These are phyloP conservation scores for Clusia tigrina DNA, from an alignment of 2,888 invertebrate species.

Conservation along the genomic window DNA sequence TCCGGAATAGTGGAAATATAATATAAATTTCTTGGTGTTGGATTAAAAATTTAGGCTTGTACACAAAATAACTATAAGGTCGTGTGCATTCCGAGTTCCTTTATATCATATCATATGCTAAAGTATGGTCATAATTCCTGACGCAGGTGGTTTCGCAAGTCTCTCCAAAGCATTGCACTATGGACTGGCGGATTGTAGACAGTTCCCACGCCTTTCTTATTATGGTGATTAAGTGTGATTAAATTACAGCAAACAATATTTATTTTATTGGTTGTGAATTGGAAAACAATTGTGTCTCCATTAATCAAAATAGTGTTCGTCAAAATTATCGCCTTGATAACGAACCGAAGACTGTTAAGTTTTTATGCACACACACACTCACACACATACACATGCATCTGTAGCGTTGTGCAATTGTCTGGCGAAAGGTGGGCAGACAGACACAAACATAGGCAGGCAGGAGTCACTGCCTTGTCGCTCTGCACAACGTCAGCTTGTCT, in stretches of 20 bases:
- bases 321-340: not conserved
- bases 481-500: not conserved
- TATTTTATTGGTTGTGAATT: slow-evolving; percentile 2
- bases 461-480: not conserved
- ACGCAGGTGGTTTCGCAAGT: too few species aligned
- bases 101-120: too few species aligned
- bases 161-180: too few species aligned
- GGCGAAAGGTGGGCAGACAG: not conserved
- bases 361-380: not conserved
- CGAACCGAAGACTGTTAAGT: not conserved
- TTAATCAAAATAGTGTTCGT: not conserved
- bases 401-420: not conserved
- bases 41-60: too few species aligned
- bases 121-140: too few species aligned
- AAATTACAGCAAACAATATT: not conserved
- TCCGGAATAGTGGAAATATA: too few species aligned
- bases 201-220: not conserved
- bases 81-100: too few species aligned
- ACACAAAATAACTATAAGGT: too few species aligned
- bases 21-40: too few species aligned
- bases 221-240: slow-evolving; percentile 1
- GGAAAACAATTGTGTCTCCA: slow-evolving; percentile 11
- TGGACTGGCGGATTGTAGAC: too few species aligned
- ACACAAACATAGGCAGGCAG: not conserved
- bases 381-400: not conserved